Conservation (phyloP, 2,113 vertebrate genomes). For the Oncorhynchus gorbuscha region DNA sequence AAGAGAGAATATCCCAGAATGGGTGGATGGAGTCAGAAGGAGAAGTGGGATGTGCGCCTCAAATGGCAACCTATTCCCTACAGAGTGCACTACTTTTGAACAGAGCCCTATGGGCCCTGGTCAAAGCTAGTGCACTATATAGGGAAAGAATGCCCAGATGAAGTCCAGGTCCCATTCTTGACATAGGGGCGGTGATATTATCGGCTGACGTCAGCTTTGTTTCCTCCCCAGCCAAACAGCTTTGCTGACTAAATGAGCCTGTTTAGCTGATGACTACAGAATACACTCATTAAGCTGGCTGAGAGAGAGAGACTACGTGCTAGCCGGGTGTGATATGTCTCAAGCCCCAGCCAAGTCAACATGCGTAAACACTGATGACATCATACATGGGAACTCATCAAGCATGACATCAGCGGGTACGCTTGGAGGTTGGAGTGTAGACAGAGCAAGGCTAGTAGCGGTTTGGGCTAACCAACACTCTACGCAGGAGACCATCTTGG, state of each 20-base stretch:
- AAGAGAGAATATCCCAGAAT: constrained; percentile 42
- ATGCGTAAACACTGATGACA: constrained; percentile 65
- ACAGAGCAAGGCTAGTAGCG: too few relatives aligned
- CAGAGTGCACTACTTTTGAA: background rate
- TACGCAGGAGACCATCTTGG: too few relatives aligned
- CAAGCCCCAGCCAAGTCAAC: constrained; percentile 62
- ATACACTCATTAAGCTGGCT: constrained; percentile 42
- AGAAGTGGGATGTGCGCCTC: background rate
- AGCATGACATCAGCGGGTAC: constrained; percentile 51
- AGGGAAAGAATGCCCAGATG: constrained; percentile 41
- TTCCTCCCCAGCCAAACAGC: constrained; percentile 62
- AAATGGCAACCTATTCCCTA: too few relatives aligned
- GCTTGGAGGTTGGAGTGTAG: background rate
- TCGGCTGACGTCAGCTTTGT: constrained; percentile 57
- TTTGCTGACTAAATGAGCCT: constrained; percentile 49
- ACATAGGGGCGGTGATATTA: constrained; percentile 57
- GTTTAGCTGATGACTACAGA: constrained; percentile 23
- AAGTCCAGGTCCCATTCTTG: constrained; percentile 49
- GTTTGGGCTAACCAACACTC: too few relatives aligned
- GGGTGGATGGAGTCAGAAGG: constrained; percentile 29
- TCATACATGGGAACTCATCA: constrained; percentile 52
- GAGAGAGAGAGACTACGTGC: constrained; percentile 33
- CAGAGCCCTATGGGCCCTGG: constrained; percentile 3
- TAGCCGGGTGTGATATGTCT: constrained; percentile 62
- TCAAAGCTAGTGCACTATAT: too few relatives aligned